Percentiles rank a stretch among this genome's conserved stretches.
These are phyloP conservation scores for Gambelia wislizenii DNA, from an alignment of 2,797 vertebrate genomes.

Conservation along the genomic window DNA sequence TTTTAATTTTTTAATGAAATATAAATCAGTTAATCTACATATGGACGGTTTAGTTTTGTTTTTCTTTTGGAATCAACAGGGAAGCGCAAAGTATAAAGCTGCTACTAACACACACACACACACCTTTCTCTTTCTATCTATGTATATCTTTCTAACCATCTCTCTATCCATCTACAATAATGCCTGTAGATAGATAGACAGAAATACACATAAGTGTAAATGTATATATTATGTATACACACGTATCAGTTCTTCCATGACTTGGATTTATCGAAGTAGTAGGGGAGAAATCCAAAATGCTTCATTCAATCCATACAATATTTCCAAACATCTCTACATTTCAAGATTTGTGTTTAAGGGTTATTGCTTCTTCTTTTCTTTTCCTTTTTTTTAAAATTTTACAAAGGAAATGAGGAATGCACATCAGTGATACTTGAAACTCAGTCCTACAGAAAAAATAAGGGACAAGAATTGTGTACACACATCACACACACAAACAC, in stretches of 20 bases:
- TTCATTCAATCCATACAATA: slow-evolving; percentile 46
- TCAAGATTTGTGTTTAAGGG: slow-evolving; percentile 38
- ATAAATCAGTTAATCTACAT: slow-evolving; percentile 82
- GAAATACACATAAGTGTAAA: slow-evolving; percentile 63
- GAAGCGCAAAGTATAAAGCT: slow-evolving; percentile 99
- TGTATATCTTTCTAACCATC: slow-evolving; percentile 63
- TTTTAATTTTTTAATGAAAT: slow-evolving; percentile 76
- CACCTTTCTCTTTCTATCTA: slow-evolving; percentile 75
- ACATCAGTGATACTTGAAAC: slow-evolving; percentile 90
- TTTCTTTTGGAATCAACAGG: slow-evolving; percentile 95
- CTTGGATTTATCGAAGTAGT: slow-evolving; percentile 68
- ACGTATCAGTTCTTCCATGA: slow-evolving; percentile 89
- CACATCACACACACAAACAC: slow-evolving; percentile 37
- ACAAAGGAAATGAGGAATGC: slow-evolving; percentile 93
- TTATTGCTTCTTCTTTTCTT: slow-evolving; percentile 38
- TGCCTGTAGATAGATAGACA: slow-evolving; percentile 54
- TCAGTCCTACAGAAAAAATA: slow-evolving; percentile 59
- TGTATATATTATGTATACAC: slow-evolving; percentile 78
- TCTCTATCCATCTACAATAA: slow-evolving; percentile 62
- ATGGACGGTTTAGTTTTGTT: slow-evolving; percentile 82
- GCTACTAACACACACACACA: slow-evolving; percentile 88
- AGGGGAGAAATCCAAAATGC: slow-evolving; percentile 65
- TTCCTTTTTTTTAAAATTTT: slow-evolving; percentile 73
- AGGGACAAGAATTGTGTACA: slow-evolving; percentile 36
- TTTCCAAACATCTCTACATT: slow-evolving; percentile 67